Percentiles rank a stretch among this genome's conserved stretches.
These are phyloP conservation scores for Platorchestia sp. DNA, from an alignment of 1,140 invertebrate species.

Conservation along the genomic window DNA sequence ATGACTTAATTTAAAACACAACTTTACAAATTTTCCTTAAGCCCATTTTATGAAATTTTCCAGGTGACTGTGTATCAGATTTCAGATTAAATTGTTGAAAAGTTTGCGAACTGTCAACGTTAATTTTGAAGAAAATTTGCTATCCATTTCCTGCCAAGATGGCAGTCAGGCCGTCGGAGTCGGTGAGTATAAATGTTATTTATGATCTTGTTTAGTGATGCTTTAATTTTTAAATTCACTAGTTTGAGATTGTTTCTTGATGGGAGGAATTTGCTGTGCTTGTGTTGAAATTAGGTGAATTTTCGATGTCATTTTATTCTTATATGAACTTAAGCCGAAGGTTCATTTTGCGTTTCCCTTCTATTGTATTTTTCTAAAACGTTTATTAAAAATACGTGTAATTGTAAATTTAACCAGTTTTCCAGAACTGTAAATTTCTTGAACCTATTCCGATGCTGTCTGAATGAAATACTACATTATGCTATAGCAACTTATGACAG, in stretches of 20 bases:
- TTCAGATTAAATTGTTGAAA: background rate
- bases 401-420: too few species aligned
- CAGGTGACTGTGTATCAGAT: background rate
- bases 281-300: background rate
- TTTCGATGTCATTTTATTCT: background rate
- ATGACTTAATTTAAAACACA: background rate
- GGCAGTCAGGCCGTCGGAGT: background rate
- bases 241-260: background rate
- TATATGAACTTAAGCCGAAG: background rate
- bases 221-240: background rate
- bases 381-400: too few species aligned
- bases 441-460: too few species aligned
- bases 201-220: background rate
- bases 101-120: background rate
- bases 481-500: too few species aligned
- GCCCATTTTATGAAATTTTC: background rate
- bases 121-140: background rate
- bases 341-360: too few species aligned
- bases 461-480: too few species aligned
- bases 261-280: background rate
- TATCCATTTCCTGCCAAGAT: background rate
- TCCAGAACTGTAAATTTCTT: too few species aligned
- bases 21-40: background rate
- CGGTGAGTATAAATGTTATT: background rate
- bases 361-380: too few species aligned